Evolutionary conservation across 2,113 vertebrate species (phyloP).

Genomic region (Dipodomys stephensi): DNA sequence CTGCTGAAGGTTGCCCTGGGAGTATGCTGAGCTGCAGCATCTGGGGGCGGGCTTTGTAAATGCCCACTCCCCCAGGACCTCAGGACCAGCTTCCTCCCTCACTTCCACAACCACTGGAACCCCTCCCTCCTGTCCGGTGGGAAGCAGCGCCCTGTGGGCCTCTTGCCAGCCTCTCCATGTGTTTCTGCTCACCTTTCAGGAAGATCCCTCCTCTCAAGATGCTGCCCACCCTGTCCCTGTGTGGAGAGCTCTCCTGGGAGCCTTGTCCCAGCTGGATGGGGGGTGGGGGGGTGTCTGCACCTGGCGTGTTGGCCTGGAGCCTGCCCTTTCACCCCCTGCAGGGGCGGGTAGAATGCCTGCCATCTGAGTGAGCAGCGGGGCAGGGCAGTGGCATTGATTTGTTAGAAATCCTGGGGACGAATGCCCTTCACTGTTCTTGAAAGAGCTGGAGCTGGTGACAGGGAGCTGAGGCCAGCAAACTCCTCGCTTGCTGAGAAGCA

Average conservation of each 20-base stretch:
- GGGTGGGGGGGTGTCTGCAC: background rate
- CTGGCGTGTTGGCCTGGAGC: too few species aligned
- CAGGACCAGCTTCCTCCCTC: background rate
- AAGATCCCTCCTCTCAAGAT: too few species aligned
- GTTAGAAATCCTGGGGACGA: background rate
- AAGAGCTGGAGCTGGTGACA: background rate
- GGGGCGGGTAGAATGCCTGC: accelerated
- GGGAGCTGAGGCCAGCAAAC: background rate
- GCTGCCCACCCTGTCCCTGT: accelerated
- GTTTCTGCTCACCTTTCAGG: too few species aligned
- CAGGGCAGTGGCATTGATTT: accelerated
- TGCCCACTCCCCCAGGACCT: too few species aligned
- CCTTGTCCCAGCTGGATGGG: background rate
- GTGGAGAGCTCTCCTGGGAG: background rate
- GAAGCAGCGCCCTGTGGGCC: too few species aligned
- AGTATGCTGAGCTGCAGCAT: background rate
- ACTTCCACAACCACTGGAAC: too few species aligned
- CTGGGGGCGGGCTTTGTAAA: too few species aligned
- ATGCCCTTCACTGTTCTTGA: conserved; percentile 45
- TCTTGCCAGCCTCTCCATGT: accelerated
- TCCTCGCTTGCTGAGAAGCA: conserved; percentile 35
- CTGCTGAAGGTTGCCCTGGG: too few species aligned
- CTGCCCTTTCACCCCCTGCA: background rate
- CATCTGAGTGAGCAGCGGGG: accelerated
- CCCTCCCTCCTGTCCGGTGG: too few species aligned